Percentiles rank a stretch among this genome's conserved stretches.
Conservation (phyloP, 2,888 invertebrate species). For the Andrena trimmerana region DNA sequence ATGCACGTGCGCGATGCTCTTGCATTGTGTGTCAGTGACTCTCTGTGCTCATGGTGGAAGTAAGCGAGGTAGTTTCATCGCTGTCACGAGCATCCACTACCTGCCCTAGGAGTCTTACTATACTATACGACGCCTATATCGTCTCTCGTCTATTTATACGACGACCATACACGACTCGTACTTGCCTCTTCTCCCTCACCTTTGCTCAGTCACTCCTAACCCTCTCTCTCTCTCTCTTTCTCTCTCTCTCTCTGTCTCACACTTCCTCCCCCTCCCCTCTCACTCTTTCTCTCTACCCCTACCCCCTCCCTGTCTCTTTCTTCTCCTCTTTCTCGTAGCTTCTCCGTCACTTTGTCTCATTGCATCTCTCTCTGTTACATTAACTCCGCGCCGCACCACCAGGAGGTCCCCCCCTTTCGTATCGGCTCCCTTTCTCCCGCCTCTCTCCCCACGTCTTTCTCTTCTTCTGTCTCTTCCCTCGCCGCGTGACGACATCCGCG, state of each 20-base stretch:
- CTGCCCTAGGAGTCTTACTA: conserved; percentile 77
- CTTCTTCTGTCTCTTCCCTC: conserved; percentile 62
- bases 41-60: conserved; percentile 58
- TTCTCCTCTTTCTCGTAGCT: conserved; percentile 28
- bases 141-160: conserved; percentile 83
- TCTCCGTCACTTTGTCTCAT: conserved; percentile 22
- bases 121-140: conserved; percentile 76
- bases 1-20: conserved; percentile 47
- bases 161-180: conserved; percentile 81
- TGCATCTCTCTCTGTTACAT: conserved; percentile 48
- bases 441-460: conserved; percentile 57
- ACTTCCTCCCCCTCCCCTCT: conserved; percentile 29
- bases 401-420: conserved; percentile 46
- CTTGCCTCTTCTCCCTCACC: conserved; percentile 67
- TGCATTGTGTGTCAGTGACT: conserved; percentile 64
- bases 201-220: conserved; percentile 51
- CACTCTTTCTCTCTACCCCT: conserved; percentile 24
- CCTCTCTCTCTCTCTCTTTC: conserved; percentile 23
- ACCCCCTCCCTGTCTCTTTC: conserved; percentile 40
- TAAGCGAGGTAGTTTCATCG: conserved; percentile 69
- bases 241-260: conserved; percentile 26
- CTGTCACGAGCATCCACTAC: conserved; percentile 74
- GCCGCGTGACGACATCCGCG: conserved; percentile 74
- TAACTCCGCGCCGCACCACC: conserved; percentile 52
- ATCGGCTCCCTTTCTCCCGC: conserved; percentile 61